Evolutionary conservation across 1,140 invertebrate genomes (phyloP).

Genomic region (Plectrocnemia conspersa): DNA sequence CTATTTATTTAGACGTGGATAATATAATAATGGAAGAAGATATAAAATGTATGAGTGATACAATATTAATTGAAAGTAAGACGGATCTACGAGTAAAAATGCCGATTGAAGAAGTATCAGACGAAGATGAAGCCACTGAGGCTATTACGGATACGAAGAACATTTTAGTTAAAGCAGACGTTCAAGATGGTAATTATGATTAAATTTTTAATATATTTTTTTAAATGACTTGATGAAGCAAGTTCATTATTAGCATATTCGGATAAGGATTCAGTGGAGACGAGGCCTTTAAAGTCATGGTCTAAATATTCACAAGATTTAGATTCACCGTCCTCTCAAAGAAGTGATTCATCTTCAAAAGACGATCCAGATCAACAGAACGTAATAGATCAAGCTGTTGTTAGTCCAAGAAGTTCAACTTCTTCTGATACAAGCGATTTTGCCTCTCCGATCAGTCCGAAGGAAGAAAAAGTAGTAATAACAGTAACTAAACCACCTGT

Average conservation of each 20-base stretch:
- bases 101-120: constrained; percentile 49
- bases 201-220: constrained; percentile 10
- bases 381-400: no score
- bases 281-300: constrained; percentile 38
- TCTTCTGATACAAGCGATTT: constrained; percentile 29
- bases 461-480: no score
- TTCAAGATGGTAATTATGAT: constrained; percentile 37
- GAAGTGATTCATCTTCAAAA: background rate
- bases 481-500: constrained; percentile 32
- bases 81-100: constrained; percentile 46
- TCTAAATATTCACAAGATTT: constrained; percentile 36
- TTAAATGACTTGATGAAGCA: constrained; percentile 6
- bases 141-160: constrained; percentile 39
- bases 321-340: constrained; percentile 1
- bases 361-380: background rate
- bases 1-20: no score
- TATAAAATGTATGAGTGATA: no score
- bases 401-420: constrained; percentile 15
- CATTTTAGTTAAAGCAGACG: constrained; percentile 46
- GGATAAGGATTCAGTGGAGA: constrained; percentile 39
- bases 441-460: constrained; percentile 35
- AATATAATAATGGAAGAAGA: no score
- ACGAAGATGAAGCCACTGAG: constrained; percentile 39
- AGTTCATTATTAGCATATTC: constrained; percentile 16
- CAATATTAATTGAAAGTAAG: no score